Evolutionary conservation across 1,140 invertebrate genomes (phyloP), one percentile per base, ranked within the genome.

Genomic region (Prorops nasuta): DNA sequence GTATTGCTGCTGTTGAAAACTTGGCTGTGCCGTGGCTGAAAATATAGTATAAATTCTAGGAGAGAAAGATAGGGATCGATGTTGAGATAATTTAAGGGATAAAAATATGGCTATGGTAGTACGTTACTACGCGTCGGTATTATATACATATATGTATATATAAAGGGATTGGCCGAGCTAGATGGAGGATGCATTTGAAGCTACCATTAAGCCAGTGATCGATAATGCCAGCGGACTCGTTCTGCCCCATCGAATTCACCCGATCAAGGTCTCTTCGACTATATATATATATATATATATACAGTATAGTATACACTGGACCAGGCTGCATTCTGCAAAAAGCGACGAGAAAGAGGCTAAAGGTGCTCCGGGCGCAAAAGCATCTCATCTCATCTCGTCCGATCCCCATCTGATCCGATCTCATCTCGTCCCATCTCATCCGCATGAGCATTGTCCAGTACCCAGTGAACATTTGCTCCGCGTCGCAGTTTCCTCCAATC

Each of bases 131-230:
- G 10, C 24, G 24, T 42, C 56, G 32, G 38, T 40, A 39, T 53
- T 49, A 46, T 45, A 32, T 32, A 44, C 38, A 57, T 36, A 31
- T 50, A 37, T 60, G n/a, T n/a, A n/a, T n/a, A n/a, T n/a, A n/a
- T n/a, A n/a, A n/a, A n/a, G n/a, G 63, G 49, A 46, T 52, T 55
- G 55, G 62, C 64, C 57, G 54, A 46, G 59, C 59, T 64, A 66
- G 68, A 69, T 66, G 66, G 66, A 66, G 64, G 62, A 69, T 69
- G 63, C 66, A 66, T 69, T 66, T 63, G 66, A 70, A 56, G 63
- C 67, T 71, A 67, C 64, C 64, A 69, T 72, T 72, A 71, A 66
- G 58, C 58, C 52, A 21, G 61, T 70, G 69, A 72, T 70, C 70
- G 69, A 71, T 72, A 71, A 70, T 72, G 63, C 64, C 62, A 63